Evolutionary conservation across 2,888 invertebrate species (phyloP), one percentile per base, ranked within the genome.

Genomic region (Mactromeris polynyma): DNA sequence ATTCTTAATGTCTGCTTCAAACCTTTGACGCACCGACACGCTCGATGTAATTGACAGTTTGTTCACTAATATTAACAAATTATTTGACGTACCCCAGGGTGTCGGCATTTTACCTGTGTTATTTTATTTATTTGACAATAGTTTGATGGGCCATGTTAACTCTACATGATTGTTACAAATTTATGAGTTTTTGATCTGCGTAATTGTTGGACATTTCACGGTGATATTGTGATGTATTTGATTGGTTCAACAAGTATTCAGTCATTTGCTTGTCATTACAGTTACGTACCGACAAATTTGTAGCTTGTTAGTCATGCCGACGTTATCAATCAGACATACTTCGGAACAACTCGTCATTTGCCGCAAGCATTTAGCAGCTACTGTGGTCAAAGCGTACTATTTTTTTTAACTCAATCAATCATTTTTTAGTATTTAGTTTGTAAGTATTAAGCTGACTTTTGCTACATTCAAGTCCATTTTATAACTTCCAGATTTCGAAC

Each of bases 191-290:
- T 38, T 36, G 11, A 81, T 58, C 33, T 38, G n/a, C 46, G 73
- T 83, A 73, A 83, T 83, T 73, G 42, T 26, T 38, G 17, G 33
- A 73, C 31, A 33, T 42, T 83, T 83, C 19, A 26, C 64, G 26
- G 17, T 7, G 2, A 19, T 26, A 33, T 26, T 73, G n/a, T 73
- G 73, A 73, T 33, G 36, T 2, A 33, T 83, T 31, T 31, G 33
- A 46, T 79, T 4, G 19, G n/a, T 64, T 40, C 36, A 33, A 46
- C 19, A 26, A 17, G 4, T 73, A 42, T 4, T 42, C 73, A 33
- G 42, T 83, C 69, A 83, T 83, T 46, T 42, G 31, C 64, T 21
- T 83, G 83, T 83, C 83, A 83, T 83, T 83, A 83, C 46, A 38
- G 36, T 0, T 69, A 46, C 6, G 21, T 21, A 33, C 46, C 69